These are phyloP conservation scores for Odontocolon sp. DNA, from an alignment of 2,888 invertebrate species.

Conservation along the genomic window DNA sequence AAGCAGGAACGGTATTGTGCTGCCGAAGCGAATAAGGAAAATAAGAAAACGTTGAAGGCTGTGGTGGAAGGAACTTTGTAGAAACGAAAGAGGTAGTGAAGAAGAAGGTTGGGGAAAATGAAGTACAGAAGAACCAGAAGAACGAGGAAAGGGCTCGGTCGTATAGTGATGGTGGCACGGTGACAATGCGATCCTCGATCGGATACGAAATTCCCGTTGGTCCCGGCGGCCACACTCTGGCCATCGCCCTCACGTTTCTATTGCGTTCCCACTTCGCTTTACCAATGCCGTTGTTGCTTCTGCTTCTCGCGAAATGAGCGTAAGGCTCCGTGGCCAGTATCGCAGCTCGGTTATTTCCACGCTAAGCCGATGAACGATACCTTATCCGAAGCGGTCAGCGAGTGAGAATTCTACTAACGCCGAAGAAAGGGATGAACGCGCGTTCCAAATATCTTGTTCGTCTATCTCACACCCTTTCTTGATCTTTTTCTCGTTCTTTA, in stretches of 20 bases:
- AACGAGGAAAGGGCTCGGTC: constrained; percentile 56
- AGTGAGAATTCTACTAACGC: constrained; percentile 59
- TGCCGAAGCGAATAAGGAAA: constrained; percentile 21
- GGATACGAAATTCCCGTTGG: constrained; percentile 71
- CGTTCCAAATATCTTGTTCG: constrained; percentile 72
- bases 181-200: constrained; percentile 70
- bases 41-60: constrained; percentile 19
- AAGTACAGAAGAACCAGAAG: constrained; percentile 43
- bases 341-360: constrained; percentile 68
- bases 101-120: constrained; percentile 57
- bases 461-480: constrained; percentile 24
- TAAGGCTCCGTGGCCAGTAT: constrained; percentile 60
- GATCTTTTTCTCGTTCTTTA: constrained; percentile 30
- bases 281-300: constrained; percentile 32
- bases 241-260: constrained; percentile 54
- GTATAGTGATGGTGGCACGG: constrained; percentile 52
- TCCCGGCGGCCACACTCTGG: constrained; percentile 66
- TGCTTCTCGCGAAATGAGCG: constrained; percentile 69
- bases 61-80: constrained; percentile 62
- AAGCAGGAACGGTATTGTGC: constrained; percentile 18
- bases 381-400: constrained; percentile 54
- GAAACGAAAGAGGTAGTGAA: constrained; percentile 63
- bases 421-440: constrained; percentile 12
- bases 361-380: constrained; percentile 65
- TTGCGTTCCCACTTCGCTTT: constrained; percentile 14